These are phyloP conservation scores for Pholis gunnellus DNA, from an alignment of 2,113 vertebrate genomes.

Conservation along the genomic window DNA sequence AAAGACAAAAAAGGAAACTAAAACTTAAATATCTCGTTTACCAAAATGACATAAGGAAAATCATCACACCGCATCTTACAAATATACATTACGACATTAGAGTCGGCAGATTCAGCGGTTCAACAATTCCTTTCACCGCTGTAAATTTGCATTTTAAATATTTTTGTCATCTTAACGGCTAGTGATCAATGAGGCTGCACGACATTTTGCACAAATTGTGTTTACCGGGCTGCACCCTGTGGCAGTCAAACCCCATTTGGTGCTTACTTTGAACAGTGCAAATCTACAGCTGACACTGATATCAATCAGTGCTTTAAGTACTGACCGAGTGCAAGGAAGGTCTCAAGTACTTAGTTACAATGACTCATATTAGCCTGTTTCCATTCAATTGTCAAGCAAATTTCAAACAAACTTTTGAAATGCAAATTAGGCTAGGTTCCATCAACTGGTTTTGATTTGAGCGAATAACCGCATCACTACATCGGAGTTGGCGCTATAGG, in stretches of 20 bases:
- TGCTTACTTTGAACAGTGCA: neutral
- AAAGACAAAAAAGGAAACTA: slow-evolving; percentile 9
- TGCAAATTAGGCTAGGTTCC: too few species aligned
- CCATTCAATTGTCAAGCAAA: too few species aligned
- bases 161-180: neutral
- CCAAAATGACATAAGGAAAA: neutral
- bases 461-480: too few species aligned
- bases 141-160: neutral
- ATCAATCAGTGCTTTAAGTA: neutral
- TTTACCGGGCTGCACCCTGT: neutral
- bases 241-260: too few species aligned
- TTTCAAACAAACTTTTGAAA: too few species aligned
- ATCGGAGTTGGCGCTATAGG: too few species aligned
- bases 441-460: too few species aligned
- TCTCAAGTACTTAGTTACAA: neutral
- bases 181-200: neutral
- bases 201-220: neutral
- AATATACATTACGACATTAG: neutral
- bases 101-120: neutral
- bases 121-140: neutral
- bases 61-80: neutral
- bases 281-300: neutral
- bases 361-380: neutral
- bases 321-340: neutral
- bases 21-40: neutral